Evolutionary conservation across 2,797 vertebrate genomes (phyloP), one percentile per base, ranked within the genome.

Genomic region (Discoglossus pictus): DNA sequence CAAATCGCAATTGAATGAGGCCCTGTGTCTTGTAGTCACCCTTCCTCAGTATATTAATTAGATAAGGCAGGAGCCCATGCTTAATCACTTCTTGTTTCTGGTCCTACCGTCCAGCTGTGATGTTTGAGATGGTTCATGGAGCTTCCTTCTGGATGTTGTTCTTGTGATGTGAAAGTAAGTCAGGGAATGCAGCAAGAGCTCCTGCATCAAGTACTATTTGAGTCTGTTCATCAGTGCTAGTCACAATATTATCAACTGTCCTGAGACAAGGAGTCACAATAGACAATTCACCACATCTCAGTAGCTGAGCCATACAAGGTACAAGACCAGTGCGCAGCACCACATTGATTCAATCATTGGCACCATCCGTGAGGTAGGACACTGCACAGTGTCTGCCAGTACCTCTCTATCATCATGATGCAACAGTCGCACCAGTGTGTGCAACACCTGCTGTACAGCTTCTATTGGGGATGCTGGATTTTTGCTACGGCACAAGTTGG

Each of bases 401-500:
- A 99, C 95, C 76, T 99, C 97, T 2, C 73, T 84, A 75, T 99
- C 97, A 0, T 88, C 78, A 0, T 92, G 89, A 76, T 98, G 91
- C 7, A 99, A 73, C 1, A 99, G 91, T 0, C 90, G 86, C 52
- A 95, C 73, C 0, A 99, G 88, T 1, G 92, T 81, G 0, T 97
- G 97, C 9, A 99, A 79, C 60, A 99, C 89, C 78, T 96, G 89
- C 58, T 91, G 84, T 54, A 99, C 80, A 0, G 97, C 93, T 0
- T 82, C 78, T 11, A 98, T 67, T 0, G 96, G 94, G 0, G 97
- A 96, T 0, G 93, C 93, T 0, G 97, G 97, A 77, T 96, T 98
- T 86, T 99, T 99, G 72, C 99, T 99, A 43, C 96, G 96, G 75
- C 97, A 99, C 50, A 99, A 87, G 86, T 99, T 99, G 1, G 97